Evolutionary conservation across 1,140 invertebrate genomes (phyloP).

Genomic region (Apis dorsata): DNA sequence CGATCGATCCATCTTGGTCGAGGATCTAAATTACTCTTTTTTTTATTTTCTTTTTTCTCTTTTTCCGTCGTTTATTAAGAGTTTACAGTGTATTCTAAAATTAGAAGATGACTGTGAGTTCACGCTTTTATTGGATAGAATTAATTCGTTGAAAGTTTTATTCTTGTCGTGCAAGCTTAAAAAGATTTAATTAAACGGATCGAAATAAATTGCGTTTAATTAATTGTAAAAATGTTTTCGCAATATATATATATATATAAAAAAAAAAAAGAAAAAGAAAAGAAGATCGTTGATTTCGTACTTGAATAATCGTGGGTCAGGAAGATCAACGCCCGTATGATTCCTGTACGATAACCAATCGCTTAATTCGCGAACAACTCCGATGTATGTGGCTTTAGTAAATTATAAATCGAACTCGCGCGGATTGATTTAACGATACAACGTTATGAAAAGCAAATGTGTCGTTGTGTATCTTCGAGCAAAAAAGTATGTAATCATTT

Average conservation of each 20-base stretch:
- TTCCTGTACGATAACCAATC: background rate
- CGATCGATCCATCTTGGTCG: constrained; percentile 8
- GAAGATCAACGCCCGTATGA: constrained; percentile 10
- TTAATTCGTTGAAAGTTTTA: background rate
- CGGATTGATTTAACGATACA: background rate
- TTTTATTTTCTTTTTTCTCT: background rate
- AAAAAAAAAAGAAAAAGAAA: background rate
- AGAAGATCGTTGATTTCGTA: background rate
- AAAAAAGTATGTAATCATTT: background rate
- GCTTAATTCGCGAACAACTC: background rate
- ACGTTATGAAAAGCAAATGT: background rate
- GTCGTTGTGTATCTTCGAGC: background rate
- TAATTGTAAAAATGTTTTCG: background rate
- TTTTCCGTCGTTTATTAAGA: background rate
- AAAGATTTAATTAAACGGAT: background rate
- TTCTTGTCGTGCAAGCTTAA: background rate
- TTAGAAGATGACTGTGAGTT: background rate
- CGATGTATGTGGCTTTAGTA: background rate
- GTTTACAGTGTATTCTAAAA: constrained; percentile 3
- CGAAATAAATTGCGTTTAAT: background rate
- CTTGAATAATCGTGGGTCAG: constrained; percentile 15
- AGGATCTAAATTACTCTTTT: constrained; percentile 1
- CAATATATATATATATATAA: background rate
- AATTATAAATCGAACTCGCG: background rate
- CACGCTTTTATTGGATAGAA: background rate